Percentiles rank a stretch among this genome's conserved stretches.
Evolutionary conservation across 2,113 vertebrate genomes (phyloP).

Genomic region (Micronisus gabar): DNA sequence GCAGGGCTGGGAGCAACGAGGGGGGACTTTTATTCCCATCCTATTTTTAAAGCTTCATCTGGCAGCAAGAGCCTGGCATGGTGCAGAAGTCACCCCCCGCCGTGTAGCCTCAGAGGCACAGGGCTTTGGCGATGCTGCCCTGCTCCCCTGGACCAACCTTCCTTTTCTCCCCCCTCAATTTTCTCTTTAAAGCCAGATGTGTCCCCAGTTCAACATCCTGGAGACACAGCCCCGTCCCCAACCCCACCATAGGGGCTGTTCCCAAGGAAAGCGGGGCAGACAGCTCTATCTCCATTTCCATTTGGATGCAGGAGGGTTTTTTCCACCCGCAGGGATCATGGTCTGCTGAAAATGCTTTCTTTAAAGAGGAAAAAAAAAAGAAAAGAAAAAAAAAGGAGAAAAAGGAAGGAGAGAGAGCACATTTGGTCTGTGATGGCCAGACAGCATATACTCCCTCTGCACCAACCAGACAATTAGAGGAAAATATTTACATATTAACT

Average conservation of each 20-base stretch:
- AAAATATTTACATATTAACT: conserved; percentile 17
- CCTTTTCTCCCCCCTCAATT: background rate
- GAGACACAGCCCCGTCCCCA: background rate
- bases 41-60: background rate
- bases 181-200: background rate
- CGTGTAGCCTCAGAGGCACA: fast-evolving
- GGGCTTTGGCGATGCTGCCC: fast-evolving
- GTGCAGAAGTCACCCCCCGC: background rate
- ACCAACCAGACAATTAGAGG: background rate
- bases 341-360: background rate
- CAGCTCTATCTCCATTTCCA: background rate
- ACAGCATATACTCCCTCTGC: background rate
- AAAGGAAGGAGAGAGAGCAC: background rate
- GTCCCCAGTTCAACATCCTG: background rate
- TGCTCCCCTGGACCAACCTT: background rate
- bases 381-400: background rate
- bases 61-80: background rate
- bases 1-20: background rate
- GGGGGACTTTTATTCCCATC: background rate
- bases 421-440: background rate
- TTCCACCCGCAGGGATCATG: background rate
- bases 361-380: background rate
- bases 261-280: background rate
- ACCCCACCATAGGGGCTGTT: fast-evolving
- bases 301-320: background rate